Evolutionary conservation across 2,888 invertebrate genomes (phyloP), one percentile per base, ranked within the genome.

Genomic region (Scaptomyza reducta): DNA sequence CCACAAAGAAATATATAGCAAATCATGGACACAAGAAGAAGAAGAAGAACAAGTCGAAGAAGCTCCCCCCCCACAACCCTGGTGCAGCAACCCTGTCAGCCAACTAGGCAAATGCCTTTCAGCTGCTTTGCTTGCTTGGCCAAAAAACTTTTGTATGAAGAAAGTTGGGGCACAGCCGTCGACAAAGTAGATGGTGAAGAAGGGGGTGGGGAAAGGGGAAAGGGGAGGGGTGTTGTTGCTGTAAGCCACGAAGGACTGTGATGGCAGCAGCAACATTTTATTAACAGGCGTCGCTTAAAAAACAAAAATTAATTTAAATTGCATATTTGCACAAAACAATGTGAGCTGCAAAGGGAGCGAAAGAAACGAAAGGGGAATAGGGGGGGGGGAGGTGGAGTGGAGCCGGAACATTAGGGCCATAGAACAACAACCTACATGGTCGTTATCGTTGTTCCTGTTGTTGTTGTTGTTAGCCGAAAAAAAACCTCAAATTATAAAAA

Each of bases 261-360:
- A 31, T 41, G 59, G 40, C 46, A 68, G 49, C 61, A 58, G 72
- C 60, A 70, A 66, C 78, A 76, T 77, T 82, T 85, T 86, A 82
- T 80, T 83, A 80, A 83, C 79, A 83, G 84, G 83, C 83, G 74
- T 74, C 74, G 86, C 82, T 79, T 79, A 86, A 82, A 79, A 82
- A 80, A 86, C 83, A 82, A 86, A 86, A 83, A 86, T 82, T 86
- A 86, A 82, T 82, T 82, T 86, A 82, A 82, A 82, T 86, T 86
- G 86, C 82, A 86, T 83, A 82, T 82, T 82, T 82, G 75, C 67
- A 68, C 77, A 85, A 79, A 80, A 82, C 83, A 85, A 82, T 75
- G 73, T 57, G 61, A 66, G 38, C 45, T 68, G 78, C 61, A 62
- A 62, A 46, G 14, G 3, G 6, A 35, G n/a, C 3, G 9, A 6